These are phyloP conservation scores for Garrulus glandarius DNA, from an alignment of 2,797 vertebrate species.

Conservation along the genomic window DNA sequence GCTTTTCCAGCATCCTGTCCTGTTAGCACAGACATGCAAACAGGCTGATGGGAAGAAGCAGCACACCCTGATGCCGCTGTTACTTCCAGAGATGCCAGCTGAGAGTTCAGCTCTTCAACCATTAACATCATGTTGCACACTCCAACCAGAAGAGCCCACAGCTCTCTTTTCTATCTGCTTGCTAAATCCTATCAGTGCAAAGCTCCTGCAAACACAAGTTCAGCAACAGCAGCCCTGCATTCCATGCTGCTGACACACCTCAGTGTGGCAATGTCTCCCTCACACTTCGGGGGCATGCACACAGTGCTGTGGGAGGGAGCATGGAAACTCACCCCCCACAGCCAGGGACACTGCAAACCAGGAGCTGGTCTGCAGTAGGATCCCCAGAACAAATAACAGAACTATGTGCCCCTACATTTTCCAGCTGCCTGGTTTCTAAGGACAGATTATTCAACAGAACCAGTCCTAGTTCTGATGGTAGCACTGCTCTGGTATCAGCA, in stretches of 20 bases:
- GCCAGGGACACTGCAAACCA: not conserved
- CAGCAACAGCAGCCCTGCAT: not conserved
- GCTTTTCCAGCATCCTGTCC: not conserved
- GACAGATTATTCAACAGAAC: no score
- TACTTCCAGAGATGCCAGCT: not conserved
- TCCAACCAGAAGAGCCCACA: not conserved
- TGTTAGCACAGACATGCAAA: not conserved
- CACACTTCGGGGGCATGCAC: no score
- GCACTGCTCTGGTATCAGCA: not conserved
- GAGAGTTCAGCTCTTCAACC: not conserved
- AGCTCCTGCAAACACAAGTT: not conserved
- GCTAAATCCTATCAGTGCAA: not conserved
- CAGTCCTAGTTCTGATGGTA: not conserved
- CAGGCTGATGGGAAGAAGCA: not conserved
- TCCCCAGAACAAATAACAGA: not conserved
- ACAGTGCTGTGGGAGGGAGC: not conserved
- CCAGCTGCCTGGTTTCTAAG: not conserved
- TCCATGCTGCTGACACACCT: not conserved
- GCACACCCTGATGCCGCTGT: not conserved
- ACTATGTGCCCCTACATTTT: not conserved
- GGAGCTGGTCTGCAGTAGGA: not conserved
- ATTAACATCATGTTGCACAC: fast-evolving
- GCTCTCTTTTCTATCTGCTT: not conserved
- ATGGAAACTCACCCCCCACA: not conserved
- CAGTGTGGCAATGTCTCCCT: fast-evolving